Conservation (phyloP, 2,888 invertebrate genomes). For the Lasioglossum zephyrum region DNA sequence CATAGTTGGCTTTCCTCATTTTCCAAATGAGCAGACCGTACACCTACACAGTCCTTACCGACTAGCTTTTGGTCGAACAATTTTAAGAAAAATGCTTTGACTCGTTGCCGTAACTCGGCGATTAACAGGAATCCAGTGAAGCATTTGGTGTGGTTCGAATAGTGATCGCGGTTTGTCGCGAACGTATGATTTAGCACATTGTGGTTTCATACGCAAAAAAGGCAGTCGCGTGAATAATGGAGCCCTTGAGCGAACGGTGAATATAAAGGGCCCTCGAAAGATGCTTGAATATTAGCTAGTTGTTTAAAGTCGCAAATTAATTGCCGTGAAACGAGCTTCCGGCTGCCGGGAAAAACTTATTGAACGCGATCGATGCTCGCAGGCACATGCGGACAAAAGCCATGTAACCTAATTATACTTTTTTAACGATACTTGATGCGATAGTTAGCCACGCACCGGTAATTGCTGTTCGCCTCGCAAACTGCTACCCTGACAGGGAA, state of each 20-base stretch:
- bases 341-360: not conserved
- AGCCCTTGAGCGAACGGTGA: not conserved
- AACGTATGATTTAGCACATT: not conserved
- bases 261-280: not conserved
- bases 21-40: too few relatives aligned
- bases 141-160: not conserved
- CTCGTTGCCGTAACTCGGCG: not conserved
- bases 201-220: not conserved
- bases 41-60: too few relatives aligned
- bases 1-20: too few relatives aligned
- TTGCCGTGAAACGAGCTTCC: not conserved
- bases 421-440: not conserved
- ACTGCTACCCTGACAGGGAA: conserved; percentile 5
- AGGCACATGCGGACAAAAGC: not conserved
- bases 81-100: not conserved
- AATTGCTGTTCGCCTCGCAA: conserved; percentile 13
- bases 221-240: not conserved
- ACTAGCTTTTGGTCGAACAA: not conserved
- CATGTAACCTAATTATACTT: conserved; percentile 22
- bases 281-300: not conserved
- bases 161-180: not conserved
- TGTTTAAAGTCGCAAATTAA: conserved; percentile 17
- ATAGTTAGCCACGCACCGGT: conserved; percentile 8
- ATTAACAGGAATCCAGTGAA: not conserved
- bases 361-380: not conserved